A percentile compares a stretch with the other conserved stretches of the same genome.
These are phyloP conservation scores for Dynastes hyllus DNA, from an alignment of 2,888 invertebrate species.

Conservation along the genomic window DNA sequence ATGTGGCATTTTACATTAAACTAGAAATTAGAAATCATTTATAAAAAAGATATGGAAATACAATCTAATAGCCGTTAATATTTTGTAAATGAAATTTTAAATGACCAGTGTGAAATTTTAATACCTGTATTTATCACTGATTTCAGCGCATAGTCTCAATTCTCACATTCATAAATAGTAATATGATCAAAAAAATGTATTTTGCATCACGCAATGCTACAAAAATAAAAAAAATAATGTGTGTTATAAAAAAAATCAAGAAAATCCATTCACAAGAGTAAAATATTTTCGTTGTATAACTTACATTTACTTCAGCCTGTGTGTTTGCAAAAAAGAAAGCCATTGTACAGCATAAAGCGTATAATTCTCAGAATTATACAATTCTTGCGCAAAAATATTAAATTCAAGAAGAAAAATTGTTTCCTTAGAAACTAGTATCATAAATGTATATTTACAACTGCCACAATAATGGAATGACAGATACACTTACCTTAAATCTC, in stretches of 20 bases:
- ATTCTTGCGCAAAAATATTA: conserved; percentile 16
- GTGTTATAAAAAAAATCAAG: conserved; percentile 7
- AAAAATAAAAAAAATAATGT: conserved; percentile 11
- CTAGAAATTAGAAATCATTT: no score
- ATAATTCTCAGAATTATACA: conserved; percentile 27
- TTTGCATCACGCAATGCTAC: not conserved
- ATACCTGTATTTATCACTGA: not conserved
- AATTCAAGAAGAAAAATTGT: conserved; percentile 22
- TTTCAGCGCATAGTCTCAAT: not conserved
- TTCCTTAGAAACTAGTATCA: not conserved
- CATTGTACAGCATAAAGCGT: conserved; percentile 70
- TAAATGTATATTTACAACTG: conserved; percentile 26
- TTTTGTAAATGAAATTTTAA: no score
- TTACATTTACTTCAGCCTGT: conserved; percentile 84
- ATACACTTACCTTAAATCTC: conserved; percentile 86
- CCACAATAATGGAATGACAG: conserved; percentile 1
- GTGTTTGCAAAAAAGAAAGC: conserved; percentile 71
- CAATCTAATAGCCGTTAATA: no score
- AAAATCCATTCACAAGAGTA: conserved; percentile 33
- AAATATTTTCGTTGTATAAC: conserved; percentile 65
- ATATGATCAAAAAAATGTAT: not conserved
- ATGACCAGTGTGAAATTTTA: no score
- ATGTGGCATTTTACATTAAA: no score
- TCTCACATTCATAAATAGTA: not conserved
- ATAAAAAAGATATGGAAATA: no score